These are phyloP conservation scores for Lophochroa leadbeateri DNA, from an alignment of 2,113 vertebrate genomes.

Conservation along the genomic window DNA sequence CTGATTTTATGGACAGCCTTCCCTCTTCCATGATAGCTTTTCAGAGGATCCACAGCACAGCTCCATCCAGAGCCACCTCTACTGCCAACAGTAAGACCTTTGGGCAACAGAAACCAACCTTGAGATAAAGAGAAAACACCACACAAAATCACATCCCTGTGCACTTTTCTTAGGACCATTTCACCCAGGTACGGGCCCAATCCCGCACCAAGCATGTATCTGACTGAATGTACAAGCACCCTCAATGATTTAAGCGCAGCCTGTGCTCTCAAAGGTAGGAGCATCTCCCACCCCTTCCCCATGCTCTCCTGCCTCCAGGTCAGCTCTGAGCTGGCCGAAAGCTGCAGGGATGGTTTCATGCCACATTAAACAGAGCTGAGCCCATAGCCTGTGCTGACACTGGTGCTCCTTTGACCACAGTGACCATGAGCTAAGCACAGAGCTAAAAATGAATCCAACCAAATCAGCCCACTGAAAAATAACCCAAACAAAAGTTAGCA, in stretches of 20 bases:
- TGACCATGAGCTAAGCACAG: not conserved
- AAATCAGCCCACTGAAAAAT: not conserved
- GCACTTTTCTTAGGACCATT: not conserved
- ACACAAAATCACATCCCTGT: not conserved
- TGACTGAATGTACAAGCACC: not conserved
- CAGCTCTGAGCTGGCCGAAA: not conserved
- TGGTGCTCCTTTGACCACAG: not conserved
- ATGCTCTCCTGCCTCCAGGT: not conserved
- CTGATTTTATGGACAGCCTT: not conserved
- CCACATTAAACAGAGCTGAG: not conserved
- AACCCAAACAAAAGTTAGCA: not conserved
- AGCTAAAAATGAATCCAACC: not conserved
- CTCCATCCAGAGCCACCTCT: not conserved
- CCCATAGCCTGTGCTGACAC: not conserved
- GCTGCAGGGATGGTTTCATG: not conserved
- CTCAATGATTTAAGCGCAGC: not conserved
- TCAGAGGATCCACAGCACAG: not conserved
- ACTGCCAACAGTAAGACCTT: not conserved
- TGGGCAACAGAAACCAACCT: not conserved
- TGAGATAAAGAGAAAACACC: not conserved
- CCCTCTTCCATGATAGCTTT: not conserved
- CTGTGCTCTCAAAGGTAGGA: not conserved
- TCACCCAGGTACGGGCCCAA: not conserved
- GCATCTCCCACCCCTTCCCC: not conserved
- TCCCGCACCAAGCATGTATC: not conserved